phyloP scores from a whole-genome alignment of 2,888 invertebrate genomes.

The Pammene fasciana region DNA sequence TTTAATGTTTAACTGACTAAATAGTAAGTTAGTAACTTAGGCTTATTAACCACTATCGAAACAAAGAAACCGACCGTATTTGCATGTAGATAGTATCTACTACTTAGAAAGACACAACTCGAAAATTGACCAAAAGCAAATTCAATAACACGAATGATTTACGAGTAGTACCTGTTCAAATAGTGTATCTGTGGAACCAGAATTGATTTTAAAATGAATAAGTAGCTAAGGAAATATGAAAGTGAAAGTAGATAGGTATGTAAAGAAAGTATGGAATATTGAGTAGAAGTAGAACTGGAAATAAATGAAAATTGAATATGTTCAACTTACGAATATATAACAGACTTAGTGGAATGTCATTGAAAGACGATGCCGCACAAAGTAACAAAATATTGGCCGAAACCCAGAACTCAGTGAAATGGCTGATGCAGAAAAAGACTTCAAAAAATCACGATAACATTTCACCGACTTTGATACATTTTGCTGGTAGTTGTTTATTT shows the following conservation, averaged over 20 bases:
- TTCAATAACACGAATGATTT: background rate
- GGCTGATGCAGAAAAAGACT: constrained; percentile 21
- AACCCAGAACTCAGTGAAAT: constrained; percentile 20
- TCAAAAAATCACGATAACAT: background rate
- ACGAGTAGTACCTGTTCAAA: background rate
- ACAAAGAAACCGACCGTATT: no score
- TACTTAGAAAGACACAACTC: no score
- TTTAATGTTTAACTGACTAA: no score
- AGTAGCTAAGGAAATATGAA: constrained; percentile 11
- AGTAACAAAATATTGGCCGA: constrained; percentile 24
- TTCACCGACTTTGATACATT: constrained; percentile 5
- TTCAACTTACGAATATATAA: constrained; percentile 19
- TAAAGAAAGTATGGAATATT: background rate
- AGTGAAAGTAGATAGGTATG: background rate
- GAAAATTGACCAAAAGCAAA: background rate
- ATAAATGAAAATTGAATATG: background rate
- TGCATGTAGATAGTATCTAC: background rate
- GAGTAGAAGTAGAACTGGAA: background rate
- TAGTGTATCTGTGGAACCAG: background rate
- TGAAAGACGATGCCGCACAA: constrained; percentile 8
- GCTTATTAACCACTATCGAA: no score
- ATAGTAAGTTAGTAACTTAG: no score
- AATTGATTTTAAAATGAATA: constrained; percentile 17
- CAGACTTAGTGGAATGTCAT: background rate
- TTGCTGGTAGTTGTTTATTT: constrained; percentile 5